phyloP scores from a whole-genome alignment of 2,888 invertebrate species.

The Galeruca laticollis region DNA sequence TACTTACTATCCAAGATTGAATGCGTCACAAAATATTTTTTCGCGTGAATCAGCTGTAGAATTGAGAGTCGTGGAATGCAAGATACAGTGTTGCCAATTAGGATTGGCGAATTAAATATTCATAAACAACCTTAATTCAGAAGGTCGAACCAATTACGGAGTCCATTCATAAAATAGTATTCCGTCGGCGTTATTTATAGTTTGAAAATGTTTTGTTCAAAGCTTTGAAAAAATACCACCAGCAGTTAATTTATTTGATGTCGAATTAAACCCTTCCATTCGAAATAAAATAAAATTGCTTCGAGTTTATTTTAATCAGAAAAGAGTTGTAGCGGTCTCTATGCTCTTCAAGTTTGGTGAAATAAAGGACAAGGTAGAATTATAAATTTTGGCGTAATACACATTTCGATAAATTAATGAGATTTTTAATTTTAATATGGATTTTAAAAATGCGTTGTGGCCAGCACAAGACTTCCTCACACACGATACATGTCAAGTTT shows the following conservation, averaged over 20 bases:
- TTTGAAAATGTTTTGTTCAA: no score
- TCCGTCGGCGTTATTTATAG: neutral
- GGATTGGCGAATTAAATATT: conserved; percentile 7
- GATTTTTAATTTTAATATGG: no score
- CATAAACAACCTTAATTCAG: conserved; percentile 16
- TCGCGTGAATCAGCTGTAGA: conserved; percentile 29
- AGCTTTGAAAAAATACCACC: neutral
- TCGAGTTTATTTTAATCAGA: neutral
- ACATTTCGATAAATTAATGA: no score
- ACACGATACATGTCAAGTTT: no score
- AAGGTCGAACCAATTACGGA: conserved; percentile 12
- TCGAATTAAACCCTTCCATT: no score
- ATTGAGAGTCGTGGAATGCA: conserved; percentile 24
- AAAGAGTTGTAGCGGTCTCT: no score
- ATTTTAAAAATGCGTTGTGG: no score
- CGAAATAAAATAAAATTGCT: no score
- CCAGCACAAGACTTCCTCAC: no score
- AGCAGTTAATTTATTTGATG: neutral
- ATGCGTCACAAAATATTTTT: conserved; percentile 21
- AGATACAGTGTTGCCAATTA: conserved; percentile 16
- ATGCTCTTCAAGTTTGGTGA: no score
- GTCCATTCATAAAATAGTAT: conserved; percentile 18
- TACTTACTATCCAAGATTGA: conserved; percentile 13
- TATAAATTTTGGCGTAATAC: no score
- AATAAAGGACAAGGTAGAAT: no score